Evolutionary conservation across 1,140 invertebrate species (phyloP).

Genomic region (Bathynomus jamesi): DNA sequence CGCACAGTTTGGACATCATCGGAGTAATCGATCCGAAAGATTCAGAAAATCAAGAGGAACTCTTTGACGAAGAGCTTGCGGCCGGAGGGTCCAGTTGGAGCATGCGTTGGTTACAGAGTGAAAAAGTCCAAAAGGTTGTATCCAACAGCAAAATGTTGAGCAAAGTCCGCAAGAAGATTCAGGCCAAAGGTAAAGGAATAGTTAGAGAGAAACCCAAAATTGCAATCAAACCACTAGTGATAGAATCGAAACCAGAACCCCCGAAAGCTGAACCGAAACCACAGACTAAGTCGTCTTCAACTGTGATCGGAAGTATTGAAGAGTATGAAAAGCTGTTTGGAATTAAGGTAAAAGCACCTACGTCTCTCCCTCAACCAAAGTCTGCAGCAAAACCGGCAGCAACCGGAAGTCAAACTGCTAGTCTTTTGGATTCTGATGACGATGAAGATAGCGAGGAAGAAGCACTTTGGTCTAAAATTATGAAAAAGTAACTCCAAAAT

Average conservation of each 20-base stretch:
- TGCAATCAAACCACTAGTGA: background rate
- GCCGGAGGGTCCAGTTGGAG: conserved; percentile 39
- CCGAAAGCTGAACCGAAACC: conserved; percentile 5
- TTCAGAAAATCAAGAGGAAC: conserved; percentile 8
- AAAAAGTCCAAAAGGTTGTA: conserved; percentile 40
- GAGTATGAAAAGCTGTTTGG: conserved; percentile 40
- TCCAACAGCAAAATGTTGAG: conserved; percentile 40
- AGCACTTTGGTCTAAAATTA: conserved; percentile 35
- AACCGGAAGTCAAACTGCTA: background rate
- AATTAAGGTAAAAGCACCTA: conserved; percentile 23
- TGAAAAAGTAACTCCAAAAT: conserved; percentile 21
- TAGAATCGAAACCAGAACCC: background rate
- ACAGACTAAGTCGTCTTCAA: conserved; percentile 1
- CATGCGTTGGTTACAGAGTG: conserved; percentile 40
- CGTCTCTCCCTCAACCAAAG: background rate
- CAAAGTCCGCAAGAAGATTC: conserved; percentile 39
- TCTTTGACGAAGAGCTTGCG: conserved; percentile 18
- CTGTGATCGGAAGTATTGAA: conserved; percentile 40
- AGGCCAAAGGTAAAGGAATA: conserved; percentile 23
- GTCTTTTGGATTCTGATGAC: conserved; percentile 17
- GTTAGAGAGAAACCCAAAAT: conserved; percentile 11
- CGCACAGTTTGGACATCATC: conserved; percentile 27
- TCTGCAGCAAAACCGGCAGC: background rate
- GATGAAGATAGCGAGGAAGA: conserved; percentile 36
- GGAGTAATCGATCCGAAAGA: conserved; percentile 31